Evolutionary conservation across 1,140 invertebrate species (phyloP).

Genomic region (Bradynema listronoti): DNA sequence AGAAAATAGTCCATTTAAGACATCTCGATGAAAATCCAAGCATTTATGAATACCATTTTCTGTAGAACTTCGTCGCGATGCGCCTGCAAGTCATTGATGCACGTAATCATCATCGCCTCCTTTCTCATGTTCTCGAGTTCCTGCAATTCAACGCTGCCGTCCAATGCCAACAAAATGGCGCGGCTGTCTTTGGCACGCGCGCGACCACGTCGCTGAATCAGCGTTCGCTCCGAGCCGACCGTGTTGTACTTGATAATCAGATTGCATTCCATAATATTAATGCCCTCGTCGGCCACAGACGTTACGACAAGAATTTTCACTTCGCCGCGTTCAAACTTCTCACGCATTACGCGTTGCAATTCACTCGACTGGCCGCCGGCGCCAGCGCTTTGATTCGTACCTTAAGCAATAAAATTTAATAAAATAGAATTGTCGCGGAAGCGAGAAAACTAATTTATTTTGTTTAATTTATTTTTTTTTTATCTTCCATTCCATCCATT

Average conservation of each 20-base stretch:
- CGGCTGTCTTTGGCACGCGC: slow-evolving; percentile 30
- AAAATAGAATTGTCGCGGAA: too few species aligned
- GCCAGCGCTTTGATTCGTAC: slow-evolving; percentile 34
- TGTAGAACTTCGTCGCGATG: slow-evolving; percentile 9
- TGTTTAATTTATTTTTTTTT: too few species aligned
- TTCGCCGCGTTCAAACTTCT: slow-evolving; percentile 30
- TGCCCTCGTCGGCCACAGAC: slow-evolving; percentile 60
- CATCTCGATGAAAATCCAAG: neutral
- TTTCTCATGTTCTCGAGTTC: slow-evolving; percentile 41
- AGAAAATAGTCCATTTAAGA: neutral
- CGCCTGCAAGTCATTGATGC: slow-evolving; percentile 19
- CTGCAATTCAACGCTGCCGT: slow-evolving; percentile 20
- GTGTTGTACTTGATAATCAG: slow-evolving; percentile 59
- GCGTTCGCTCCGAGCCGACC: slow-evolving; percentile 59
- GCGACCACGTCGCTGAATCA: slow-evolving; percentile 59
- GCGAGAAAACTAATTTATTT: too few species aligned
- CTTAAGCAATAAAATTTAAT: slow-evolving; percentile 14
- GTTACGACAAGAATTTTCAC: slow-evolving; percentile 52
- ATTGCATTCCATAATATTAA: slow-evolving; percentile 60
- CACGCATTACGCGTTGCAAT: slow-evolving; percentile 22
- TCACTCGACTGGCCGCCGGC: slow-evolving; percentile 28
- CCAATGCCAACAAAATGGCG: slow-evolving; percentile 34
- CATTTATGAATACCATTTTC: slow-evolving; percentile 8
- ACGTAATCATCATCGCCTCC: slow-evolving; percentile 31
- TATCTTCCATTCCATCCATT: too few species aligned